Base-by-base conservation (phyloP, 2,797 vertebrate genomes). In the Diplodus puntazzo region DNA sequence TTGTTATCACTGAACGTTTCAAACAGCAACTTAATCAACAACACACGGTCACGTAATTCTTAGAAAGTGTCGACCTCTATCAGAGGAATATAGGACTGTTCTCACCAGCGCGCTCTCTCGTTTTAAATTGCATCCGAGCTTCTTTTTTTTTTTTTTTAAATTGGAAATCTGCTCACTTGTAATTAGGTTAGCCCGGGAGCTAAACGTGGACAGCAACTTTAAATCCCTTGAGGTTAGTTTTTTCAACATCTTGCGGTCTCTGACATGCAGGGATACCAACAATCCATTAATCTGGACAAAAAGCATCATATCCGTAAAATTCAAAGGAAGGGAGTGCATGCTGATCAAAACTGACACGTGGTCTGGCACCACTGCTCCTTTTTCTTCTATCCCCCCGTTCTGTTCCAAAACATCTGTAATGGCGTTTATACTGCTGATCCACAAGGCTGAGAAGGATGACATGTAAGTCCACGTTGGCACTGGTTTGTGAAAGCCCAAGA, bases 201-300 rank as follows among this genome's bases (percentile, higher is more conserved):
- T 79, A 57, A 89, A 88, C 69, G 55, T 59, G 77, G 68, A 79
- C 82, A 64, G 77, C 49, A 45, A 34, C 61, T 79, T 83, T 27
- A 75, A 77, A 85, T 88, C 89, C 80, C 76, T 88, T 84, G 27
- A 60, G 75, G 82, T 80, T 78, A 69, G 61, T 66, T 80, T 66
- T 25, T 80, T 79, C 3, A 18, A 69, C 75, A 76, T 83, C 73
- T 81, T 59, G 58, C 66, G 43, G 76, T 86, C 75, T 87, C 77
- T 55, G 83, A 74, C 92, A 93, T 92, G 92, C 92, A 87, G 64
- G 85, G 69, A 79, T 59, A 78, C 80, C 79, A 59, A 74, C 80
- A 72, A 81, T 76, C 80, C 62, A 69, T 75, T 62, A 55, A 18
- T 43, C 11, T 9, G 42, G 72, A 85, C 78, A 85, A 70, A 79